Base-by-base conservation (phyloP, 2,797 vertebrate genomes). In the Artibeus lituratus region DNA sequence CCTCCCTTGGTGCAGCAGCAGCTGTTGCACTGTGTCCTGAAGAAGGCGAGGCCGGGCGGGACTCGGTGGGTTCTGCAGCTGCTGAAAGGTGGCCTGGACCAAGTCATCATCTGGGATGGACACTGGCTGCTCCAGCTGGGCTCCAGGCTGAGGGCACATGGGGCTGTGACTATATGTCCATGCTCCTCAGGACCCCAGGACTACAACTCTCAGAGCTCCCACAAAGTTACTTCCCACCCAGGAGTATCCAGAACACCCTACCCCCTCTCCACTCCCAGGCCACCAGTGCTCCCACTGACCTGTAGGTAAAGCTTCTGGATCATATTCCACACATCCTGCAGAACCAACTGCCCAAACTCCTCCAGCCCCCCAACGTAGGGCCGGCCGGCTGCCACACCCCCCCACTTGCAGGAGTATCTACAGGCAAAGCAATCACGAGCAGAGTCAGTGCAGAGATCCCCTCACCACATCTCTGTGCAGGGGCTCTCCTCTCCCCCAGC, bases 391-490 rank as follows among this genome's bases (percentile, higher is more conserved):
- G 98, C 97, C 10, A 99, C 97, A 3, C 99, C 99, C 0, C 99
- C 99, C 99, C 99, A 99, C 87, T 98, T 98, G 97, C 99, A 99
- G 0, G 92, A 42, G 95, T 99, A 99, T 8, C 98, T 98, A 62
- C 1, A 4, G 91, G 65, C 73, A 92, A 69, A 95, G 18, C 6
- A 21, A 72, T 21, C 39, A 53, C 37, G 67, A n/a, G 59, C 76
- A 35, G 42, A 44, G 78, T 94, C 91, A 89, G 47, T 29, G 29
- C 2, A 67, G 47, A 53, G 29, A 0, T 29, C 21, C 29, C 16
- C 16, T 10, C 37, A 14, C 35, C 44, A 3, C n/a, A 5, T 29
- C 42, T 24, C 51, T 21, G 5, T 1, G 14, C 26, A n/a, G 44
- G 57, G 22, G 57, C 47, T 44, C 86, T 57, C 77, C 11, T 12